These are phyloP conservation scores for Rhea americana DNA, from an alignment of 2,113 vertebrate species.

Conservation along the genomic window DNA sequence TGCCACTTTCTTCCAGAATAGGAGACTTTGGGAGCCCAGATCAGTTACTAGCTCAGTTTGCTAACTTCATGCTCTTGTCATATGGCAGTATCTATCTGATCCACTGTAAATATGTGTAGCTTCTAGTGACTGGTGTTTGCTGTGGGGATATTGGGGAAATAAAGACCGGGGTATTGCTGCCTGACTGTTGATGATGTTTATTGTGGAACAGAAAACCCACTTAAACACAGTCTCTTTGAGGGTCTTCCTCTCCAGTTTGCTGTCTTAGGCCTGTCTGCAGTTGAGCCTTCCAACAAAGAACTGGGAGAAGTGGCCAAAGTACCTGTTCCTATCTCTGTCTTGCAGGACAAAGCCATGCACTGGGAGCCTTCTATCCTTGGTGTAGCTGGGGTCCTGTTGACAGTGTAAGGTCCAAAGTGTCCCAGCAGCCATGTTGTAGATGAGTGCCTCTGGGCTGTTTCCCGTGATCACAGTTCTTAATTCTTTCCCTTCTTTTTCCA, in stretches of 20 bases:
- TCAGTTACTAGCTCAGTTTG: background rate
- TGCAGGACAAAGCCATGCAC: background rate
- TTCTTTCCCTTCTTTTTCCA: background rate
- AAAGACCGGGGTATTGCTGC: background rate
- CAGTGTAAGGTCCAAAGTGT: background rate
- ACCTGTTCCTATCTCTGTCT: background rate
- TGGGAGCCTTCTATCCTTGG: background rate
- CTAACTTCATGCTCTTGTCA: background rate
- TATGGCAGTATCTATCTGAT: background rate
- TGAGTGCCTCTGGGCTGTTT: background rate
- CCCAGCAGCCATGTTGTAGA: background rate
- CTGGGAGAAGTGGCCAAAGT: background rate
- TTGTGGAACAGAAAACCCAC: background rate
- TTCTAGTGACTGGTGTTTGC: background rate
- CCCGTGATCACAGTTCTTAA: background rate
- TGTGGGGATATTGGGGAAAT: accelerated
- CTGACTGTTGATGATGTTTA: background rate
- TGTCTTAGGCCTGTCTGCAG: background rate
- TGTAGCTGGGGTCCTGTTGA: background rate
- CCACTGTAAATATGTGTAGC: background rate
- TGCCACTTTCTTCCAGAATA: background rate
- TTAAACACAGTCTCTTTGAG: background rate
- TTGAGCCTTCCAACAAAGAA: background rate
- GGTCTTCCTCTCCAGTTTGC: background rate
- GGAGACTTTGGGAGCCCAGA: background rate